Evolutionary conservation across 2,797 vertebrate species (phyloP).

Genomic region (Synaphobranchus kaupii): DNA sequence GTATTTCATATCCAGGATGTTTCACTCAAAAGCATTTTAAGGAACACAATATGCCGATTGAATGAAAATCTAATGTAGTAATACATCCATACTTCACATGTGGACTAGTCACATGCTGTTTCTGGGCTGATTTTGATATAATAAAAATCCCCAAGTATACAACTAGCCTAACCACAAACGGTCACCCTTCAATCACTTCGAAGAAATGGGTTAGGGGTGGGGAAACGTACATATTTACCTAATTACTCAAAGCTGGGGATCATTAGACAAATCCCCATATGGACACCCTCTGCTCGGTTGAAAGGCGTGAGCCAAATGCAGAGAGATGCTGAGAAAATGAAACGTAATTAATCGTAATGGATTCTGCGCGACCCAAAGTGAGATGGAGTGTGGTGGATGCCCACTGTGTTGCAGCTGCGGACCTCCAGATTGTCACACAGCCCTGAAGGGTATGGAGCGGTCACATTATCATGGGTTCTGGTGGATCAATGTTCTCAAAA

Average conservation of each 20-base stretch:
- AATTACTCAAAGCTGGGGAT: slow-evolving; percentile 6
- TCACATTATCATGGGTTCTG: not conserved
- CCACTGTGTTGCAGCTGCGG: slow-evolving; percentile 42
- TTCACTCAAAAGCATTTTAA: not conserved
- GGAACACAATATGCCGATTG: not conserved
- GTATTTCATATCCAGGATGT: not conserved
- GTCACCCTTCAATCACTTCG: not conserved
- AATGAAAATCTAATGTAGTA: not conserved
- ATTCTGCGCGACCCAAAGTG: slow-evolving; percentile 18
- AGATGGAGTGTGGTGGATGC: slow-evolving; percentile 32
- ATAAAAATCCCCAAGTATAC: not conserved
- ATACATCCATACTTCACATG: not conserved
- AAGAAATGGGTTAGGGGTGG: not conserved
- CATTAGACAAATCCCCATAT: slow-evolving; percentile 17
- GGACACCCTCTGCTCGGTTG: not conserved
- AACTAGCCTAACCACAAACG: not conserved
- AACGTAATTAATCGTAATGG: not conserved
- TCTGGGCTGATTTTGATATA: not conserved
- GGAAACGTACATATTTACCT: slow-evolving; percentile 16
- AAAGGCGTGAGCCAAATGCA: not conserved
- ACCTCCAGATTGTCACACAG: slow-evolving; percentile 35
- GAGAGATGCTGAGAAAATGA: slow-evolving; percentile 7
- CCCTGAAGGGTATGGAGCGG: slow-evolving; percentile 40
- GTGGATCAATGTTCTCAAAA: not conserved
- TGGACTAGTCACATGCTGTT: not conserved